phyloP scores from a whole-genome alignment of 2,797 vertebrate species.

The Spatula clypeata region DNA sequence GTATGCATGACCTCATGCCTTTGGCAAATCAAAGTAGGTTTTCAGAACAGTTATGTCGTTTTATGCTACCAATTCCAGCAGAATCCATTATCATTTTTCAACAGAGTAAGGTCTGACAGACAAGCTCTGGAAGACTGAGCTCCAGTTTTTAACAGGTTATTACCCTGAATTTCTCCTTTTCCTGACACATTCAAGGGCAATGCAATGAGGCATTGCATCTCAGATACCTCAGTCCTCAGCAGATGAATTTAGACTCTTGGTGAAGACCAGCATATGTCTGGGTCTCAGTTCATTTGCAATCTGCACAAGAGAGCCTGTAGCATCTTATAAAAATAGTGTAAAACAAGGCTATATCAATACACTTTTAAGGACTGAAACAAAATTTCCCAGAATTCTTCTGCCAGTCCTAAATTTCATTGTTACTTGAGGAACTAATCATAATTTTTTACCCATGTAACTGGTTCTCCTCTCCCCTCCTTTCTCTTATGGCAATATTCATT shows the following conservation, averaged over 20 bases:
- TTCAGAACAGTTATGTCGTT: background rate
- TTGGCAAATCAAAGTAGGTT: background rate
- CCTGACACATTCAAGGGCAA: background rate
- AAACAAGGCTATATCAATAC: background rate
- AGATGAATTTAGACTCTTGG: background rate
- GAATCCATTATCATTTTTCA: constrained; percentile 20
- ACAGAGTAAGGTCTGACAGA: background rate
- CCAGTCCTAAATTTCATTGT: background rate
- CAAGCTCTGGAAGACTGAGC: background rate
- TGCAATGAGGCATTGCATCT: background rate
- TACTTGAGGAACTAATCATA: background rate
- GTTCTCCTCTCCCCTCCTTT: background rate
- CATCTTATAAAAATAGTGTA: background rate
- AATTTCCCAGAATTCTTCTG: background rate
- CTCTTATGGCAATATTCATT: background rate
- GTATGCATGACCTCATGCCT: rapidly evolving
- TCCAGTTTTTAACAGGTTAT: constrained; percentile 4
- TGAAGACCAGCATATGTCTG: rapidly evolving
- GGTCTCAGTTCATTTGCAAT: background rate
- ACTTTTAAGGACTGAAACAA: background rate
- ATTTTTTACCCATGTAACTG: background rate
- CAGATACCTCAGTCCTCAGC: background rate
- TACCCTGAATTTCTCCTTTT: background rate
- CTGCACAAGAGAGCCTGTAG: background rate
- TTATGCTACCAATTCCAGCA: background rate